A percentile compares a stretch with the other conserved stretches of the same genome.
phyloP scores from a whole-genome alignment of 1,140 invertebrate genomes.

The Drosophila repletoides region DNA sequence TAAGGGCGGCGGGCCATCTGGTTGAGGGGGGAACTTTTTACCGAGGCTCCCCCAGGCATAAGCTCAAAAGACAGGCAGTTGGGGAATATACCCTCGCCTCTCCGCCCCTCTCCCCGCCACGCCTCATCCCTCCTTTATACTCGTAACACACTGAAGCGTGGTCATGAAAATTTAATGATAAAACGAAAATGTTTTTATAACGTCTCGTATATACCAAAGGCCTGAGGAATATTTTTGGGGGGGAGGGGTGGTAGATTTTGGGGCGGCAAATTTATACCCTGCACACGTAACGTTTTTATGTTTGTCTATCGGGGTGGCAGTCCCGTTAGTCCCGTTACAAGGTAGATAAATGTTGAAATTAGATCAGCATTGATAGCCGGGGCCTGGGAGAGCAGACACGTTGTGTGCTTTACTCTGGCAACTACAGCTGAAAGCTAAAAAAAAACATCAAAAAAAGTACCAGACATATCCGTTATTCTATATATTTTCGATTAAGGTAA shows the following conservation, averaged over 20 bases:
- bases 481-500: not conserved
- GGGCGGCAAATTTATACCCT: constrained; percentile 48
- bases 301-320: constrained; percentile 51
- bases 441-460: not conserved
- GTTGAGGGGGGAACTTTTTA: not conserved
- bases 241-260: not conserved
- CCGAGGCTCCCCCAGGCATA: constrained; percentile 20
- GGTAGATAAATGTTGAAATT: constrained; percentile 72
- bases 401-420: not conserved
- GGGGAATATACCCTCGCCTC: constrained; percentile 20
- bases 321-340: constrained; percentile 38
- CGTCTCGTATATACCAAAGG: constrained; percentile 52
- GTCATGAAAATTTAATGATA: constrained; percentile 81
- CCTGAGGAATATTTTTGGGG: constrained; percentile 10
- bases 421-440: not conserved
- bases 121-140: too few species aligned
- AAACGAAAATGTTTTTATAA: constrained; percentile 77
- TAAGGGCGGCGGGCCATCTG: constrained; percentile 21
- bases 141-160: constrained; percentile 46
- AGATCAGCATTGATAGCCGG: constrained; percentile 65
- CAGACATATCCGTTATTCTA: too few species aligned
- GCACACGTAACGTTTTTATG: constrained; percentile 64
- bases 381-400: constrained; percentile 18
- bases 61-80: constrained; percentile 29
- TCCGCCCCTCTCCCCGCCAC: too few species aligned